Evolutionary conservation across 1,140 invertebrate species (phyloP).

Genomic region (Reticulitermes speratus): DNA sequence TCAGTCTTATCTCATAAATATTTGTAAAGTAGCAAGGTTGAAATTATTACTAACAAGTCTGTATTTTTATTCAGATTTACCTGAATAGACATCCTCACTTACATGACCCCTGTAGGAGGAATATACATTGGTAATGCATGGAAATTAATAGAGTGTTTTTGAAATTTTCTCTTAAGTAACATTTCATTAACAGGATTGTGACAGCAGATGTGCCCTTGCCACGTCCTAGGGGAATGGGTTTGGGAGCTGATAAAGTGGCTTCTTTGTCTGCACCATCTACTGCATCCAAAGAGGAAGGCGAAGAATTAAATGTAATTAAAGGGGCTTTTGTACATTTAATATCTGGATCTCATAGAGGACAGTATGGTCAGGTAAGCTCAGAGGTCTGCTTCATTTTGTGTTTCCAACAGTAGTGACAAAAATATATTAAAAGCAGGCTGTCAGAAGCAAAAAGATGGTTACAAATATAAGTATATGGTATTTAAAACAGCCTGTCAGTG

Average conservation of each 20-base stretch:
- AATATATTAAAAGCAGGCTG: neutral
- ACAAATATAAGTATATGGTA: too few species aligned
- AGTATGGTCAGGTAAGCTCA: slow-evolving; percentile 70
- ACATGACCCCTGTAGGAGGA: too few species aligned
- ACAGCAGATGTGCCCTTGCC: slow-evolving; percentile 57
- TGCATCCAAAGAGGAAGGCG: slow-evolving; percentile 54
- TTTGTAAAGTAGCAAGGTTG: too few species aligned
- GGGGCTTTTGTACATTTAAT: slow-evolving; percentile 71
- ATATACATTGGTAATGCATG: too few species aligned
- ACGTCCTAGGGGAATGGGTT: slow-evolving; percentile 85
- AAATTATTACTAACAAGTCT: too few species aligned
- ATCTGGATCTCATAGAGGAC: slow-evolving; percentile 68
- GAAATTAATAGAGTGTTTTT: too few species aligned
- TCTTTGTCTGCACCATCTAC: slow-evolving; percentile 47
- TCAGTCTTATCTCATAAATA: too few species aligned
- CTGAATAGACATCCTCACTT: too few species aligned
- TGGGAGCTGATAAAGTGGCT: slow-evolving; percentile 79
- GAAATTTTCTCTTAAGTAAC: too few species aligned
- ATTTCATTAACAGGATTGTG: slow-evolving; percentile 49
- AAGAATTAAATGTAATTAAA: slow-evolving; percentile 63
- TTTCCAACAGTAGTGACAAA: neutral
- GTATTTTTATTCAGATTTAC: too few species aligned
- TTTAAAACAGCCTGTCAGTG: too few species aligned
- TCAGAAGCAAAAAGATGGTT: too few species aligned
- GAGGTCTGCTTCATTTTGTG: slow-evolving; percentile 17